Conservation (phyloP, 2,888 invertebrate genomes). For the Caradrina clavipalpis region DNA sequence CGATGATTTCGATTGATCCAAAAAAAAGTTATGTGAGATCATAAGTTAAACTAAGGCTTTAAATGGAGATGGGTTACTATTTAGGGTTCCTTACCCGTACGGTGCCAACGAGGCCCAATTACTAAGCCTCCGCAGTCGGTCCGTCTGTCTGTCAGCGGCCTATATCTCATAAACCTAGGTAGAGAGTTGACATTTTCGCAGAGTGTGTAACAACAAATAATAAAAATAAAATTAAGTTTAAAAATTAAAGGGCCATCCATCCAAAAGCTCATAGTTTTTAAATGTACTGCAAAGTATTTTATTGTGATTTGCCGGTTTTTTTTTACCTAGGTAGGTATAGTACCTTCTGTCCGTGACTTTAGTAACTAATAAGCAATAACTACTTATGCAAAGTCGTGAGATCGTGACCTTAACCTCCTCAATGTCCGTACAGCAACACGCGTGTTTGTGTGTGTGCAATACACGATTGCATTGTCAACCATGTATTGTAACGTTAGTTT, state of each 20-base stretch:
- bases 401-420: conserved; percentile 43
- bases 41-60: neutral
- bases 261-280: too few relatives aligned
- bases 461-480: conserved; percentile 24
- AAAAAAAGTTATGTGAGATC: neutral
- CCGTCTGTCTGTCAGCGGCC: too few relatives aligned
- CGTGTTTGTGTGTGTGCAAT: conserved; percentile 24
- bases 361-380: neutral
- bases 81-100: too few relatives aligned
- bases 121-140: too few relatives aligned
- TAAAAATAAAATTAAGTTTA: too few relatives aligned
- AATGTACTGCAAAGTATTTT: too few relatives aligned
- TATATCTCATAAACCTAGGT: too few relatives aligned
- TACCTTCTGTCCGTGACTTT: neutral
- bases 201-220: too few relatives aligned
- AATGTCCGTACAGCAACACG: conserved; percentile 21
- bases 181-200: too few relatives aligned
- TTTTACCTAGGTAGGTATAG: neutral
- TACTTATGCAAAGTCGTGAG: conserved; percentile 35
- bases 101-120: too few relatives aligned
- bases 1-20: neutral
- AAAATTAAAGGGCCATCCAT: too few relatives aligned
- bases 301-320: too few relatives aligned
- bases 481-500: conserved; percentile 23
- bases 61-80: neutral